A percentile compares a stretch with the other conserved stretches of the same genome.
These are phyloP conservation scores for Scelioninae gen. 2 DNA, from an alignment of 2,888 invertebrate species.

Conservation along the genomic window DNA sequence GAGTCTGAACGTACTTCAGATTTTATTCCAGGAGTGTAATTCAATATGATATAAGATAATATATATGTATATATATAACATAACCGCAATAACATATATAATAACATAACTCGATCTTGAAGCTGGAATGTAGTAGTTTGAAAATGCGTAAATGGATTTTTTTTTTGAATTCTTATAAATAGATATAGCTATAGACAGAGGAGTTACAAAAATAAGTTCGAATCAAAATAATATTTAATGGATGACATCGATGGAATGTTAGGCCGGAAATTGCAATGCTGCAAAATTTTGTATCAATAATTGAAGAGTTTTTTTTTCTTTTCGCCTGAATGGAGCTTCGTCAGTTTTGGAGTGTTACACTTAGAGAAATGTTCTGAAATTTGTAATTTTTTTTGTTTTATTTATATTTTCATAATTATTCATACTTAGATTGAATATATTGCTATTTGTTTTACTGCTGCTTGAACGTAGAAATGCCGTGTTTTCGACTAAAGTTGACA, in stretches of 20 bases:
- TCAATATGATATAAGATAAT: background rate
- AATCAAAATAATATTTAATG: slow-evolving; percentile 14
- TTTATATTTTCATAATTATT: too few species aligned
- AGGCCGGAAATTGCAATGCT: slow-evolving; percentile 35
- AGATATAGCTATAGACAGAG: slow-evolving; percentile 3
- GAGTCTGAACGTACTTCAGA: too few species aligned
- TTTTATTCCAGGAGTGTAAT: too few species aligned
- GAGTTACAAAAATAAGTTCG: slow-evolving; percentile 13
- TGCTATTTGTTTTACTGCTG: too few species aligned
- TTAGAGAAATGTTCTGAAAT: background rate
- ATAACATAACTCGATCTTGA: background rate
- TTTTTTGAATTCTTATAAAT: background rate
- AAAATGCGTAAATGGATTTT: background rate
- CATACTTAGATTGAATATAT: too few species aligned
- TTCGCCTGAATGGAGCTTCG: background rate
- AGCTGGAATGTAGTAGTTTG: too few species aligned
- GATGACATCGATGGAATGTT: slow-evolving; percentile 14
- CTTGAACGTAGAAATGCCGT: too few species aligned
- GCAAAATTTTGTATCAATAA: slow-evolving; percentile 16
- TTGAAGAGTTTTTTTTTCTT: slow-evolving; percentile 8
- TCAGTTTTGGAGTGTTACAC: slow-evolving; percentile 1
- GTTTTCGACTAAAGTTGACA: too few species aligned
- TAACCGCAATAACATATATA: background rate
- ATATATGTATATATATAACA: slow-evolving; percentile 1
- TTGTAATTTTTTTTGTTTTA: too few species aligned